Percentiles rank a stretch among this genome's conserved stretches.
Evolutionary conservation across 1,140 invertebrate species (phyloP).

Genomic region (Gyrodactylus salaris): DNA sequence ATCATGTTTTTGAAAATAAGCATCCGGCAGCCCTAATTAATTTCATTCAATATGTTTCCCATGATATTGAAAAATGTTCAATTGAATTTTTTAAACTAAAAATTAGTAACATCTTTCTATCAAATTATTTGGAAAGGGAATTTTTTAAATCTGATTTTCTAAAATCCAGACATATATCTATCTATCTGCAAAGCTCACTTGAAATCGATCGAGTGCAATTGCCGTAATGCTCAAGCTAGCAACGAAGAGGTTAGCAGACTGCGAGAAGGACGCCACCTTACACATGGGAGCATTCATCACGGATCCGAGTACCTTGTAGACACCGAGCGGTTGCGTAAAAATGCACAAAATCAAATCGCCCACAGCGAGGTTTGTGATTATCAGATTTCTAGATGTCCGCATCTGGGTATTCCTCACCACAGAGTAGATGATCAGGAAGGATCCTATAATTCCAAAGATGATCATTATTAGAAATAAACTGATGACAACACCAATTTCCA

Average conservation of each 20-base stretch:
- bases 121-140: too few relatives aligned
- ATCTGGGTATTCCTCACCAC: conserved; percentile 41
- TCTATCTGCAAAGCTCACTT: conserved; percentile 18
- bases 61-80: too few relatives aligned
- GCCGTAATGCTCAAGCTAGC: conserved; percentile 56
- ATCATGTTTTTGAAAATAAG: too few relatives aligned
- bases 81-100: too few relatives aligned
- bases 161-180: too few relatives aligned
- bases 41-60: too few relatives aligned
- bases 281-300: conserved; percentile 26
- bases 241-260: conserved; percentile 51
- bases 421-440: conserved; percentile 41
- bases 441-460: conserved; percentile 37
- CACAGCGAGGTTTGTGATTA: conserved; percentile 50
- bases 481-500: too few relatives aligned
- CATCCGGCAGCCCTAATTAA: too few relatives aligned
- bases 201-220: conserved; percentile 40
- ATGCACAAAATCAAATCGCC: conserved; percentile 45
- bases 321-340: conserved; percentile 45
- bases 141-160: too few relatives aligned
- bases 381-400: conserved; percentile 48
- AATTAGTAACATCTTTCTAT: too few relatives aligned
- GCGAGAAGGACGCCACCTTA: conserved; percentile 40
- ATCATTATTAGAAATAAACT: conserved; percentile 26
- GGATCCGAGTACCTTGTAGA: conserved; percentile 34